Evolutionary conservation across 2,797 vertebrate species (phyloP), one percentile per base, ranked within the genome.

Genomic region (Manis pentadactyla): DNA sequence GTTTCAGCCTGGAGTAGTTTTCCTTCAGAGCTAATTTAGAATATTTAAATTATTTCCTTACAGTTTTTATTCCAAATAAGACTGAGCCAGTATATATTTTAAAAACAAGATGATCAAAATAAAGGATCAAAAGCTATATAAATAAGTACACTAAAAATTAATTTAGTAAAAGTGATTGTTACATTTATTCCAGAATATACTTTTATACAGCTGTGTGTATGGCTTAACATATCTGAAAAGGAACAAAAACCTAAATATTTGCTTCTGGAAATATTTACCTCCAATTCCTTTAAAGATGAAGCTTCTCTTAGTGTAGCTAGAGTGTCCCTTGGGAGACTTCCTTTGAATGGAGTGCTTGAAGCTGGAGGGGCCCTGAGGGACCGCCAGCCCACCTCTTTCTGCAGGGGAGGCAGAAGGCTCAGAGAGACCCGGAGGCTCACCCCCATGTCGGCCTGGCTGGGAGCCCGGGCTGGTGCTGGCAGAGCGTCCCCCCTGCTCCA

Each of bases 11-110:
- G 18, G 77, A 42, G 39, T 18, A 74, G 53, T 55, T 87, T 94
- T 83, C 25, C 17, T 78, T 39, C 18, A 69, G 66, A 84, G 63
- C 37, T 78, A 39, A 46, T 57, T 46, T 10, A 53, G 42, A 83
- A 71, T 88, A 87, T 92, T 87, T 86, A 39, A 39, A 39, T 39
- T 42, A 23, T 92, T 91, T 96, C 25, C 39, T 88, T 88, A 71
- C 1, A 46, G 25, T 77, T 87, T 64, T 10, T 78, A 87, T 57
- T 71, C 37, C 46, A 71, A 84, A 14, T 19, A 63, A n/a, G 31
- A 73, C 57, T 57, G 55, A 84, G 34, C 55, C n/a, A 51, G 3
- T 66, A 55, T 57, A n/a, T 7, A 27, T 88, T n/a, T 34, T 77
- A 69, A 81, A 85, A 64, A 37, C 10, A 69, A 71, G n/a, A 42